Evolutionary conservation across 2,888 invertebrate genomes (phyloP).

Genomic region (Campoplex capitator): DNA sequence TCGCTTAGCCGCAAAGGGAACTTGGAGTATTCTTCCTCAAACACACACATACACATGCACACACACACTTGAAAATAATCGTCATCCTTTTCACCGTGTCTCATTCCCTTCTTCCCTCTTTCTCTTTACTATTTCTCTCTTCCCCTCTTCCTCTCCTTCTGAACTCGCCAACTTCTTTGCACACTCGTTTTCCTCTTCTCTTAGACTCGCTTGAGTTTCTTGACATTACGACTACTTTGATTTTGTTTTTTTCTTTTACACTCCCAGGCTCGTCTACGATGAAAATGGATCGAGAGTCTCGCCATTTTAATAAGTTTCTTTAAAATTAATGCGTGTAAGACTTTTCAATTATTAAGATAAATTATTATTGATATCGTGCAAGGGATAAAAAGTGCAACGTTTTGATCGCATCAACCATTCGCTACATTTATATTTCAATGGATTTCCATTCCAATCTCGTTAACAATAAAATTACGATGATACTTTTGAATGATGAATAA

Average conservation of each 20-base stretch:
- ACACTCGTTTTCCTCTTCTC: constrained; percentile 19
- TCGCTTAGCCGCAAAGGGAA: constrained; percentile 50
- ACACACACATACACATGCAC: constrained; percentile 16
- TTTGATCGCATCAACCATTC: not conserved
- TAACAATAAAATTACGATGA: not conserved
- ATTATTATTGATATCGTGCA: not conserved
- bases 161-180: constrained; percentile 31
- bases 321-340: not conserved
- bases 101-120: not conserved
- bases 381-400: not conserved
- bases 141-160: not conserved
- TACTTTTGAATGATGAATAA: not conserved
- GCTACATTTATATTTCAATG: not conserved
- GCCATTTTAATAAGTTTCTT: not conserved
- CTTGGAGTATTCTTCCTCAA: constrained; percentile 48
- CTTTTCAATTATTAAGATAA: not conserved
- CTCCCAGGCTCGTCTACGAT: constrained; percentile 4
- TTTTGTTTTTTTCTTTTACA: not conserved
- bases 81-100: constrained; percentile 1
- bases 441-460: not conserved
- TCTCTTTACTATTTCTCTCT: constrained; percentile 17
- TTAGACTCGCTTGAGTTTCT: constrained; percentile 41
- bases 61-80: constrained; percentile 8
- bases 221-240: constrained; percentile 22
- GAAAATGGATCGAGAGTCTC: constrained; percentile 6